Conservation (phyloP, 2,113 vertebrate genomes). For the Brachyistius frenatus region DNA sequence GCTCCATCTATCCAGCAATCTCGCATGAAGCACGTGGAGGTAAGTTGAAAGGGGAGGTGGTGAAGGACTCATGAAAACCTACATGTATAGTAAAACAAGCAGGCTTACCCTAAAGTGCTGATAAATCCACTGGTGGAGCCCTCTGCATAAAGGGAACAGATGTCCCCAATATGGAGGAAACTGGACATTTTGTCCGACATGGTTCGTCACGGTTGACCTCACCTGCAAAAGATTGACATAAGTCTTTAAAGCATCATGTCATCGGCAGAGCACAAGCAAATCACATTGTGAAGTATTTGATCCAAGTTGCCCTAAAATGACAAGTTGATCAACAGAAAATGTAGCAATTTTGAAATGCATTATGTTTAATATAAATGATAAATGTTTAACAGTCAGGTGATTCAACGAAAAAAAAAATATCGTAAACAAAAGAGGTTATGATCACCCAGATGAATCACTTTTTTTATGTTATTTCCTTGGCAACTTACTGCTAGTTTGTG, state of each 20-base stretch:
- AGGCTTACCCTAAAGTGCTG: constrained; percentile 97
- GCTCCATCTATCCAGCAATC: background rate
- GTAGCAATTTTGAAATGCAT: too few relatives aligned
- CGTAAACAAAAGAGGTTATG: too few relatives aligned
- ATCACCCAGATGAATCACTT: too few relatives aligned
- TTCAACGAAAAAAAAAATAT: too few relatives aligned
- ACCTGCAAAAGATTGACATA: constrained; percentile 75
- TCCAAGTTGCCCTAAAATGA: too few relatives aligned
- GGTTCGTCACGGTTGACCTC: constrained; percentile 75
- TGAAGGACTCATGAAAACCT: background rate
- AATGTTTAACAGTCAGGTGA: too few relatives aligned
- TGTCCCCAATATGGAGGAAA: constrained; percentile 99
- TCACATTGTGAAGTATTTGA: background rate
- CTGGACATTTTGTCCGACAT: constrained; percentile 99
- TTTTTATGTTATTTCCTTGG: background rate
- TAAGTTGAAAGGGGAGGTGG: too few relatives aligned
- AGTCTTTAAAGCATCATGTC: background rate
- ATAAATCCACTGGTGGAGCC: constrained; percentile 98
- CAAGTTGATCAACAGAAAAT: too few relatives aligned
- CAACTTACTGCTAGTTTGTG: background rate
- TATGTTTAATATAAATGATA: too few relatives aligned
- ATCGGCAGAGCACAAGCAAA: background rate
- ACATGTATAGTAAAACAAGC: background rate
- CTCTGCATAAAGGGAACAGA: constrained; percentile 98
- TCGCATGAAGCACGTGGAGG: background rate